Evolutionary conservation across 2,888 invertebrate species (phyloP), one percentile per base, ranked within the genome.

Genomic region (Anagyrus pseudococci): DNA sequence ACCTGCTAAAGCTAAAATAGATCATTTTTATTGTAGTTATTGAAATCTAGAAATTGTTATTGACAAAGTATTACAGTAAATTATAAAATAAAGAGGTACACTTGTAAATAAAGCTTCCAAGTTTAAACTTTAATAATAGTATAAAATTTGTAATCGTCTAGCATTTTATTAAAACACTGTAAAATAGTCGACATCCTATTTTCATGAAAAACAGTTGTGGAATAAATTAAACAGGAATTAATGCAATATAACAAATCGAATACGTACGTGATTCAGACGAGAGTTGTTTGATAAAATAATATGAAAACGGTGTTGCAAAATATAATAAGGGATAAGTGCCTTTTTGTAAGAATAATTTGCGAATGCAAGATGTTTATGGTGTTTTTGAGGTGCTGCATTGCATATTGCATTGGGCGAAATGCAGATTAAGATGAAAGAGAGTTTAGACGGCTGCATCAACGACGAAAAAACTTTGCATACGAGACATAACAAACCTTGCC

Each of bases 51-150:
- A 57, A 58, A 13, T 41, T 13, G 44, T 41, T 54, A 53, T 52
- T 52, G 49, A 55, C 67, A 63, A 68, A 67, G 29, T 29, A 29
- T 29, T 29, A 29, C n/a, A n/a, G n/a, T 50, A 58, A 63, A 64
- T 53, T 41, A 50, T 37, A 61, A 22, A 19, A 53, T 62, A 67
- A 69, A 67, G 58, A 67, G 54, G 67, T 61, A 64, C 67, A 68
- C 70, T 66, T 71, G 69, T 70, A 71, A 67, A 70, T 70, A 71
- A 69, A 66, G 68, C 70, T 71, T 70, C 70, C 68, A 70, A 68
- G 70, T 69, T 71, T 69, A 69, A 69, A 69, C 67, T 69, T 71
- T 69, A 68, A 67, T 68, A 69, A n/a, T 68, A 69, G 67, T 65
- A 64, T 67, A 66, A 67, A 66, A 70, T 70, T 71, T 71, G 64